These are phyloP conservation scores for Parazoanthus swiftii DNA, from an alignment of 92 coral and sea anemone genomes.

Conservation along the genomic window DNA sequence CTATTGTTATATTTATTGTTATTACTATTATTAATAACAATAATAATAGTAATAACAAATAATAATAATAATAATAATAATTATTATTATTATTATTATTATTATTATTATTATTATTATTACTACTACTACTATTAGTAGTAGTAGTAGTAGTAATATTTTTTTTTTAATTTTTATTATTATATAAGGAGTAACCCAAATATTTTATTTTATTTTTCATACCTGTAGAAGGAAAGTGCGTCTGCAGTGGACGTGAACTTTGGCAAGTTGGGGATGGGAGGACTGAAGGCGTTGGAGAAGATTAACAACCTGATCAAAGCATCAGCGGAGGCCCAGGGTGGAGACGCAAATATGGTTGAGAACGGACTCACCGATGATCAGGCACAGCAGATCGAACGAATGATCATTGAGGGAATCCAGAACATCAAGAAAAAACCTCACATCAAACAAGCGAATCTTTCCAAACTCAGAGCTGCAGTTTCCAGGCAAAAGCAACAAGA, in stretches of 20 bases:
- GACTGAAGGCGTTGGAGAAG: constrained; percentile 89
- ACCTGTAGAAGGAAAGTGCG: constrained; percentile 22
- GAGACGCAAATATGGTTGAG: constrained; percentile 72
- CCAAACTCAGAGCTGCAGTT: constrained; percentile 34
- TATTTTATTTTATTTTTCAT: not conserved
- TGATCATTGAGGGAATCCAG: constrained; percentile 96
- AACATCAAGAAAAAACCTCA: constrained; percentile 76
- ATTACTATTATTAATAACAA: too few relatives aligned
- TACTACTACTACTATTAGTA: too few relatives aligned
- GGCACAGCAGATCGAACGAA: constrained; percentile 92
- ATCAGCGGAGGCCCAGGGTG: constrained; percentile 86
- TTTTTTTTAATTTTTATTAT: too few relatives aligned
- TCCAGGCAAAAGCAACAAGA: constrained; percentile 11
- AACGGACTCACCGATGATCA: constrained; percentile 92
- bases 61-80: too few relatives aligned
- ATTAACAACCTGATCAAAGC: constrained; percentile 91
- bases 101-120: too few relatives aligned
- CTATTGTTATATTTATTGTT: too few relatives aligned
- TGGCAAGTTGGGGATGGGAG: constrained; percentile 94
- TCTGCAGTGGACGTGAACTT: constrained; percentile 65
- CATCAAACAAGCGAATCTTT: constrained; percentile 37
- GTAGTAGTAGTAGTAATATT: too few relatives aligned
- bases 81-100: too few relatives aligned
- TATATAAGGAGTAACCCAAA: too few relatives aligned
- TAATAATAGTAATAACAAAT: too few relatives aligned